Evolutionary conservation across 2,113 vertebrate genomes (phyloP), one percentile per base, ranked within the genome.

Genomic region (Paradoxurus hermaphroditus): DNA sequence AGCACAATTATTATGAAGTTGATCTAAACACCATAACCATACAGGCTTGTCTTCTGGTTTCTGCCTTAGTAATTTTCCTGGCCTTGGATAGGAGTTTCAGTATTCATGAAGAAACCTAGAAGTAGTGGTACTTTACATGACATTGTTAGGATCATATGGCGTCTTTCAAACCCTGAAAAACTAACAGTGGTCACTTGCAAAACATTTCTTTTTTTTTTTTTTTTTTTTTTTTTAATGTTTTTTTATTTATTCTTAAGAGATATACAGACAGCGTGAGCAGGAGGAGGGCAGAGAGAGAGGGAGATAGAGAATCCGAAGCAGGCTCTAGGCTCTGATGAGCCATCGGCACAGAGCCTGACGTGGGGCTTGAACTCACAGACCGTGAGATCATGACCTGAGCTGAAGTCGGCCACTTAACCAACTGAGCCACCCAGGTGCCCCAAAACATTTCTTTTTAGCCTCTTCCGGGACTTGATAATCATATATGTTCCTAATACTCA

Each of bases 101-200:
- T 59, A 78, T 87, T 73, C 90, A 84, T 72, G 59, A 59, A 95
- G 68, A 86, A 1, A 62, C 44, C 6, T 29, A 51, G 6, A 77
- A 36, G 65, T 7, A 27, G 21, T 15, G 5, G 72, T 36, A 34
- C 41, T 72, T 89, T n/a, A 51, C 62, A 62, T 53, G 21, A 89
- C 34, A 44, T 31, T 34, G 9, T 53, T 90, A 67, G 49, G 44
- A 49, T 92, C 10, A 36, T 5, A 39, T 7, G 62, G 44, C 29
- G 44, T 82, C 44, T 88, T 86, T 86, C 36, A 94, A 90, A 86
- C 18, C 29, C 79, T 83, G 18, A 94, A 85, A 89, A 83, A 92
- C 29, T 21, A 82, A 67, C 23, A 59, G 63, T 25, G 15, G 5
- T 77, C 27, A 84, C 21, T 68, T 4, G 5, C 3, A 23, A 85